A percentile compares a stretch with the other conserved stretches of the same genome.
phyloP scores from a whole-genome alignment of 2,797 vertebrate genomes.

The Pantherophis alleghaniensis region DNA sequence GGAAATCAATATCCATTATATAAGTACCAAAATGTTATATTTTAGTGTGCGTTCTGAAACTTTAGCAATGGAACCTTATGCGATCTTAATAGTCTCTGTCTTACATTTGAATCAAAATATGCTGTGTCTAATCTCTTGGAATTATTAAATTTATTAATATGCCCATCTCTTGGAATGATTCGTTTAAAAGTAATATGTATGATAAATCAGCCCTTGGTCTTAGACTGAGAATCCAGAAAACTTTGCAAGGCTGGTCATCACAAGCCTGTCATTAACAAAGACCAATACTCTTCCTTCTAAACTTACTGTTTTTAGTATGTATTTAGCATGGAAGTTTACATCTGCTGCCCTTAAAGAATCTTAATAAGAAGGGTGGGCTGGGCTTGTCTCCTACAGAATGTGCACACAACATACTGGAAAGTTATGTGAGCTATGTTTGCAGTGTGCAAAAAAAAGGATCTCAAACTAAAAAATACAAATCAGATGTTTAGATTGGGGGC shows the following conservation, averaged over 20 bases:
- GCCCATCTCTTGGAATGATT: not conserved
- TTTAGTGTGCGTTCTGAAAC: not conserved
- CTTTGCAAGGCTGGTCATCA: not conserved
- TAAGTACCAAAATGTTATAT: not conserved
- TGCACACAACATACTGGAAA: constrained; percentile 68
- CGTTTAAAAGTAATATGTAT: not conserved
- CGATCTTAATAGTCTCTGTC: not conserved
- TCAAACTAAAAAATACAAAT: constrained; percentile 84
- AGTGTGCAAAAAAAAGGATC: constrained; percentile 73
- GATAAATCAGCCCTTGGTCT: not conserved
- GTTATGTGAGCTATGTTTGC: constrained; percentile 39
- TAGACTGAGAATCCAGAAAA: not conserved
- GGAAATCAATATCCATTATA: not conserved
- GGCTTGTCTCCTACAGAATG: constrained; percentile 47
- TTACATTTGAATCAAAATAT: not conserved
- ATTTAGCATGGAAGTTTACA: constrained; percentile 36
- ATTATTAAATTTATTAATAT: not conserved
- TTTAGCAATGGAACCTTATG: not conserved
- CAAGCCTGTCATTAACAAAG: not conserved
- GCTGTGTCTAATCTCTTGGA: not conserved
- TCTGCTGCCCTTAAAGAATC: constrained; percentile 43
- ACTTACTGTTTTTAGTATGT: not conserved
- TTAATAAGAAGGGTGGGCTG: constrained; percentile 43
- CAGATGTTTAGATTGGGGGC: constrained; percentile 80
- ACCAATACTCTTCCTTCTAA: constrained; percentile 17